Base-by-base conservation (phyloP, 2,797 vertebrate species). In the Propithecus deckenii region DNA sequence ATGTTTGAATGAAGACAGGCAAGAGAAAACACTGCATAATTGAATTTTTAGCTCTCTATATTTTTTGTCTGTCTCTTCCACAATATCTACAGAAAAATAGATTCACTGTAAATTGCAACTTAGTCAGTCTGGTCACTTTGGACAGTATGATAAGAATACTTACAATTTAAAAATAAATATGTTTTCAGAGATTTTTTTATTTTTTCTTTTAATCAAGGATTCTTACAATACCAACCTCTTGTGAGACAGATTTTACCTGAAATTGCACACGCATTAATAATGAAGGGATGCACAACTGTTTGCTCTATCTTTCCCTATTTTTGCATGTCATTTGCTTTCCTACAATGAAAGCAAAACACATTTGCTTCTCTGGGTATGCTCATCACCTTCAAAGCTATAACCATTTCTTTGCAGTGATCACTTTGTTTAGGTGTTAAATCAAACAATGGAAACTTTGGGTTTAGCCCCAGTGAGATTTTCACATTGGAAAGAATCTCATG, bases 241-340 rank as follows among this genome's bases (percentile, higher is more conserved):
- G 17, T 67, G 80, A 83, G 83, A 75, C 95, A 89, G 72, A 61
- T 83, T 59, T 59, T 78, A 94, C 92, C 94, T 95, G 89, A 97
- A 93, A 95, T 81, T 71, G 93, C 5, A 97, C 97, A 96, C 50
- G 28, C 57, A 38, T 97, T 98, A 88, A 91, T 91, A 96, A 92
- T 88, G 89, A 97, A 94, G 71, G 90, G 96, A 97, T 96, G 94
- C 87, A 94, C 98, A 98, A 97, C 97, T 98, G 94, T 98, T 98
- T 98, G 98, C 97, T 97, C 96, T 97, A 86, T 97, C 96, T 98
- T 98, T 98, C 91, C 96, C 96, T 93, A 96, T 41, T 92, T 97
- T 95, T 98, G 98, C 98, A 98, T 98, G 98, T 93, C 65, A 91
- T 84, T 85, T 94, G 96, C 65, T 98, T 98, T 98, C 89, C 55